These are phyloP conservation scores for Scaptodrosophila lebanonensis DNA, from an alignment of 1,140 invertebrate genomes.

Conservation along the genomic window DNA sequence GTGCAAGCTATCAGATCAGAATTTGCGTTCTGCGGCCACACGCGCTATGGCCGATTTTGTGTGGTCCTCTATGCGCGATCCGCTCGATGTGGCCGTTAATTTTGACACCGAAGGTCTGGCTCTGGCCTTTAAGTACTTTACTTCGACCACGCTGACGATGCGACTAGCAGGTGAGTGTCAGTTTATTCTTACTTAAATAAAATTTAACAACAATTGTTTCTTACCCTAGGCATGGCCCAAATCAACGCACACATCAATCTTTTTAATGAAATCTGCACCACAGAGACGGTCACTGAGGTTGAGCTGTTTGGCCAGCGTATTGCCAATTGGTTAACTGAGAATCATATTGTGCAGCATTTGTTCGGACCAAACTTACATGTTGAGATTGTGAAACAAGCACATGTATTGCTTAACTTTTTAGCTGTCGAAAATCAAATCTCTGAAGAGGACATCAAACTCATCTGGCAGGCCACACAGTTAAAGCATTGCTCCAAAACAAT, in stretches of 20 bases:
- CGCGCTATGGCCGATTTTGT: slow-evolving; percentile 96
- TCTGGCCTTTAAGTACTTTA: slow-evolving; percentile 96
- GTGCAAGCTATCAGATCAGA: slow-evolving; percentile 94
- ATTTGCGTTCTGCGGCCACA: slow-evolving; percentile 89
- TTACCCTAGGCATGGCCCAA: slow-evolving; percentile 86
- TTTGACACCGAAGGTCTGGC: slow-evolving; percentile 94
- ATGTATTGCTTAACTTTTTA: slow-evolving; percentile 93
- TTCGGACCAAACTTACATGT: slow-evolving; percentile 98
- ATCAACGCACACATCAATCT: slow-evolving; percentile 95
- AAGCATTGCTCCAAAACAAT: slow-evolving; percentile 96
- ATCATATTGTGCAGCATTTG: slow-evolving; percentile 95
- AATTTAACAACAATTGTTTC: background rate
- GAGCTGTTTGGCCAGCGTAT: slow-evolving; percentile 90
- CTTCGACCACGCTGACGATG: slow-evolving; percentile 94
- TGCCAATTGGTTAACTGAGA: slow-evolving; percentile 91
- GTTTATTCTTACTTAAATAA: background rate
- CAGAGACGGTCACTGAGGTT: slow-evolving; percentile 88
- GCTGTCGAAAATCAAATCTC: slow-evolving; percentile 94
- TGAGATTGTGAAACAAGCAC: slow-evolving; percentile 95
- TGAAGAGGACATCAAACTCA: slow-evolving; percentile 93
- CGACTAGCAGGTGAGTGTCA: slow-evolving; percentile 82
- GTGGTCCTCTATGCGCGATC: slow-evolving; percentile 95
- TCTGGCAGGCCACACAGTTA: slow-evolving; percentile 94
- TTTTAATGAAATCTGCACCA: slow-evolving; percentile 92
- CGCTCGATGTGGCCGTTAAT: slow-evolving; percentile 88